A percentile compares a stretch with the other conserved stretches of the same genome.
Evolutionary conservation across 2,888 invertebrate species (phyloP).

Genomic region (Parnassius apollo): DNA sequence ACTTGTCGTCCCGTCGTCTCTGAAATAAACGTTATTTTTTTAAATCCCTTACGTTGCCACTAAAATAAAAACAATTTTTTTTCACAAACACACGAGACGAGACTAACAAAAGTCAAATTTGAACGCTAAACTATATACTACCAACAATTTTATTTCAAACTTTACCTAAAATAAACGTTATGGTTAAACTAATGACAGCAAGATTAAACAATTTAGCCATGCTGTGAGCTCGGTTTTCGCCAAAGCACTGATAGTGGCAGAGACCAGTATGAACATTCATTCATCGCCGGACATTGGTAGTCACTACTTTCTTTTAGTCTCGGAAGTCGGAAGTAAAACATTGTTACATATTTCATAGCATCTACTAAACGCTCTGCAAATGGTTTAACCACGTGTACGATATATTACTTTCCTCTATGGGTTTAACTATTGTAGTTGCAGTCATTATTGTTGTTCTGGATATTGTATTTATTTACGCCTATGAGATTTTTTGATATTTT

Average conservation of each 20-base stretch:
- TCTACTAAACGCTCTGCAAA: too few relatives aligned
- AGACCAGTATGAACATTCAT: slow-evolving; percentile 30
- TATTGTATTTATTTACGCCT: too few relatives aligned
- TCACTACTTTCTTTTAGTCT: slow-evolving; percentile 63
- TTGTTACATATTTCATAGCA: too few relatives aligned
- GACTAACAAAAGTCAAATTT: too few relatives aligned
- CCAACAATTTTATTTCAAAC: too few relatives aligned
- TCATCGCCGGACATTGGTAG: slow-evolving; percentile 38
- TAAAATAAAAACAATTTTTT: neutral
- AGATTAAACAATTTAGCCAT: slow-evolving; percentile 59
- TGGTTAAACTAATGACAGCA: slow-evolving; percentile 42
- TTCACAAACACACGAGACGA: too few relatives aligned
- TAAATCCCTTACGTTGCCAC: slow-evolving; percentile 1
- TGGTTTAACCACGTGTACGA: too few relatives aligned
- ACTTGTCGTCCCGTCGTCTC: slow-evolving; percentile 63
- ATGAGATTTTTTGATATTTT: too few relatives aligned
- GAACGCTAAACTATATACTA: too few relatives aligned
- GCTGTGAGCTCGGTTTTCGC: slow-evolving; percentile 57
- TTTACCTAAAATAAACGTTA: slow-evolving; percentile 55
- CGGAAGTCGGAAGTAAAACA: slow-evolving; percentile 22
- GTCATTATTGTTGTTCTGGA: too few relatives aligned
- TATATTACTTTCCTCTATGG: too few relatives aligned
- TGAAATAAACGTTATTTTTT: slow-evolving; percentile 45
- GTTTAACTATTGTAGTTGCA: too few relatives aligned
- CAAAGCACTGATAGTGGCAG: slow-evolving; percentile 51